Evolutionary conservation across 2,113 vertebrate species (phyloP).

Genomic region (Apaloderma vittatum): DNA sequence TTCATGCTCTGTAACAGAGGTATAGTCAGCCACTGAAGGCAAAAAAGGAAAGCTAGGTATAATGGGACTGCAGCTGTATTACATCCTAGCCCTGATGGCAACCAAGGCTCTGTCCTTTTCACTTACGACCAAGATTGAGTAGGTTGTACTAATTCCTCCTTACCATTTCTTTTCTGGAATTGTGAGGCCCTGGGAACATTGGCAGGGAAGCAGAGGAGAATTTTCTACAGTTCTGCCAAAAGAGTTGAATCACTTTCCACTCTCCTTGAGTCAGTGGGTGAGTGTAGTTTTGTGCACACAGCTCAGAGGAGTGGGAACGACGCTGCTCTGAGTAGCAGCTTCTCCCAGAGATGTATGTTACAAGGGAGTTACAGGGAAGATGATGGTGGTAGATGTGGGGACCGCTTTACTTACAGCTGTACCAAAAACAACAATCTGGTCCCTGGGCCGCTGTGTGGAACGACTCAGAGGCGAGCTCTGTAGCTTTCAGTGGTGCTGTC

Average conservation of each 20-base stretch:
- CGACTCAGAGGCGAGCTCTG: rapidly evolving
- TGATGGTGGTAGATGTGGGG: not conserved
- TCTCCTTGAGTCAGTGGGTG: not conserved
- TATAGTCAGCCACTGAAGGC: not conserved
- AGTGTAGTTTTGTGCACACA: not conserved
- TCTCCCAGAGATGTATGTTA: not conserved
- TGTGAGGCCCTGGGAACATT: not conserved
- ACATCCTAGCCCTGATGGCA: not conserved
- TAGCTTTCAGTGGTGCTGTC: not conserved
- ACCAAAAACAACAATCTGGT: not conserved
- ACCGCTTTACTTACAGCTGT: not conserved
- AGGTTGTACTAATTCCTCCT: not conserved
- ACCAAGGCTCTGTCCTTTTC: not conserved
- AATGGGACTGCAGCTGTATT: not conserved
- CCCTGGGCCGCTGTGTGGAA: not conserved
- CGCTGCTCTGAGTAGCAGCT: not conserved
- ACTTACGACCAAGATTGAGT: not conserved
- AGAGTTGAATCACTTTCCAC: not conserved
- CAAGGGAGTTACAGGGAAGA: not conserved
- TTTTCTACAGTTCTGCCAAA: not conserved
- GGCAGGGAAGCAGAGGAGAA: not conserved
- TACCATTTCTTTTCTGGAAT: not conserved
- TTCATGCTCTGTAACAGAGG: not conserved
- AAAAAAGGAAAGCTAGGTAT: not conserved
- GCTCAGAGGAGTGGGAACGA: not conserved